phyloP scores from a whole-genome alignment of 2,113 vertebrate species.

The Morone saxatilis region DNA sequence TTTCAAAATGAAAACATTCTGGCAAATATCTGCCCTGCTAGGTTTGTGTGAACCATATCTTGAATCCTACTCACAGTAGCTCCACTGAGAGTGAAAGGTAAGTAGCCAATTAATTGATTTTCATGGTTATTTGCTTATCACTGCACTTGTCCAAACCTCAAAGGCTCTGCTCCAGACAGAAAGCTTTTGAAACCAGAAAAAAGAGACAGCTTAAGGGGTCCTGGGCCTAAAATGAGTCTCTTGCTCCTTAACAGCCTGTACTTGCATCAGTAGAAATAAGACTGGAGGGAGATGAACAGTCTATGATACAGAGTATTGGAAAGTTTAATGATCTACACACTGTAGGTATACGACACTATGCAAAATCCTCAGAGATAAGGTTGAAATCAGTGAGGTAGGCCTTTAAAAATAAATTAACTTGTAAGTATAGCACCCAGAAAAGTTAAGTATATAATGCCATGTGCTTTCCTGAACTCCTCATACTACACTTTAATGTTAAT shows the following conservation, averaged over 20 bases:
- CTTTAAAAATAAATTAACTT: not conserved
- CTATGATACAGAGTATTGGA: not conserved
- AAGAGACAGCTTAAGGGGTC: not conserved
- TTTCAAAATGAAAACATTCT: conserved; percentile 10
- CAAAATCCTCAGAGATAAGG: conserved; percentile 12
- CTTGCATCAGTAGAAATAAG: conserved; percentile 53
- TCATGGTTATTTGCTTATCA: conserved; percentile 17
- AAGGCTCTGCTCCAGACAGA: conserved; percentile 11
- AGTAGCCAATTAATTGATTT: conserved; percentile 23
- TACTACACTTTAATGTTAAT: conserved; percentile 56
- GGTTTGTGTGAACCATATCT: conserved; percentile 1
- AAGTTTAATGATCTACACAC: conserved; percentile 18
- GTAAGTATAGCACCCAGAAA: conserved; percentile 24
- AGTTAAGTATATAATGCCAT: conserved; percentile 6
- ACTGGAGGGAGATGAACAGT: conserved; percentile 8
- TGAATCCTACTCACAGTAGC: not conserved
- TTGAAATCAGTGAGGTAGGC: not conserved
- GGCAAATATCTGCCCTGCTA: not conserved
- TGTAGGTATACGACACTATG: not conserved
- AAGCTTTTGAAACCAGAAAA: conserved; percentile 17
- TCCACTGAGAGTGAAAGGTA: conserved; percentile 2
- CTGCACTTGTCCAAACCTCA: conserved; percentile 17
- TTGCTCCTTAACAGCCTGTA: conserved; percentile 41
- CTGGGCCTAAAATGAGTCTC: conserved; percentile 9
- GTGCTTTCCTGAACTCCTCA: conserved; percentile 28